Conservation (phyloP, 2,888 invertebrate species). For the Spisula subtruncata region DNA sequence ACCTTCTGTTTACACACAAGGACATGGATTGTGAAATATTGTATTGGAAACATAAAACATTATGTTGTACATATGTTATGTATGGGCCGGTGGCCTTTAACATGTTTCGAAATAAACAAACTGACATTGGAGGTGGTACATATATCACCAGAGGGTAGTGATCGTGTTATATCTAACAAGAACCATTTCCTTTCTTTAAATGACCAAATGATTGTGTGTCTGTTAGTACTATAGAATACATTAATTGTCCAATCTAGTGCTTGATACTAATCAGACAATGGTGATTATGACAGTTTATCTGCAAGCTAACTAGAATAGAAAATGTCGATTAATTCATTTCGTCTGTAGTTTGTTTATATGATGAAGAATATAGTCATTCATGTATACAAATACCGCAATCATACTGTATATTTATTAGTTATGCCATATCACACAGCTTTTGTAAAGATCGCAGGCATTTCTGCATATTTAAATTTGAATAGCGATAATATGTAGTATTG, state of each 20-base stretch:
- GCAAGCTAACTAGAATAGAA: slow-evolving; percentile 2
- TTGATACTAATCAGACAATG: background rate
- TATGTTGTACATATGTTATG: too few relatives aligned
- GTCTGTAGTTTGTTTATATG: background rate
- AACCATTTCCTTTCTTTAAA: background rate
- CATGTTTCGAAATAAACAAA: too few relatives aligned
- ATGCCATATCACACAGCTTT: too few relatives aligned
- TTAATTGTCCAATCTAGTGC: background rate
- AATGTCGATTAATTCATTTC: background rate
- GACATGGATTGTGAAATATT: too few relatives aligned
- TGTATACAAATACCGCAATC: background rate
- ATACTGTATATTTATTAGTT: too few relatives aligned
- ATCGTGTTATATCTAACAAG: background rate
- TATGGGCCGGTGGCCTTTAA: too few relatives aligned
- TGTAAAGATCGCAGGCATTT: too few relatives aligned
- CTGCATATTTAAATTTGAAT: too few relatives aligned
- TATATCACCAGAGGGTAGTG: slow-evolving; percentile 20
- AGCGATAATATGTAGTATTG: too few relatives aligned
- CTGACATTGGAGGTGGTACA: background rate
- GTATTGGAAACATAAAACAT: too few relatives aligned
- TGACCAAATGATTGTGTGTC: background rate
- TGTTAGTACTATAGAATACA: background rate
- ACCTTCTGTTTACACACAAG: too few relatives aligned
- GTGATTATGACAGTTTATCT: background rate
- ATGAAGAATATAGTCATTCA: too few relatives aligned